Conservation (phyloP, 2,797 vertebrate genomes). For the Microhierax caerulescens region DNA sequence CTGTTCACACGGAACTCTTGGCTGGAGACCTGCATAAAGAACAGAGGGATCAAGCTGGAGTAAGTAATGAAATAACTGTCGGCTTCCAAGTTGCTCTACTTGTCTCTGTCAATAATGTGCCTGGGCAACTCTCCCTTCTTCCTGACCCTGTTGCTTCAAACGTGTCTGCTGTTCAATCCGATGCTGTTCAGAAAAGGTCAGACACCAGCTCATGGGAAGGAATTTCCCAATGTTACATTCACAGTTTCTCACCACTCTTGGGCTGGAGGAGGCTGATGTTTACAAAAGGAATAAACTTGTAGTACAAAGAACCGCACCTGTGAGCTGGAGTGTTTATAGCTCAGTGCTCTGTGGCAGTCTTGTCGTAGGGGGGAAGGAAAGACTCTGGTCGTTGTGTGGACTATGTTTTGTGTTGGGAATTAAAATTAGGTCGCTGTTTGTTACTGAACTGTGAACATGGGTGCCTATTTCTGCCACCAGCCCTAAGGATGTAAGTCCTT, state of each 20-base stretch:
- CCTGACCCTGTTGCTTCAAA: background rate
- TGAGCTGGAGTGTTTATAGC: background rate
- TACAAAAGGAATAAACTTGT: background rate
- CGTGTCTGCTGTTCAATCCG: background rate
- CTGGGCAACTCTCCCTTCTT: background rate
- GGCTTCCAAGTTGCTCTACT: background rate
- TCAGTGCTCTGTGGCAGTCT: background rate
- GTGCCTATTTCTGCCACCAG: background rate
- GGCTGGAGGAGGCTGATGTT: background rate
- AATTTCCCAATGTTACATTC: background rate
- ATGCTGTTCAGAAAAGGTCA: background rate
- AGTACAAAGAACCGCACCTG: background rate
- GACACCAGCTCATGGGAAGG: background rate
- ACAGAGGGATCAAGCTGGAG: background rate
- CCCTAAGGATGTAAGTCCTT: background rate
- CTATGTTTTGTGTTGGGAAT: background rate
- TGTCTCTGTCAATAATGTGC: background rate
- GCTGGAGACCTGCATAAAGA: background rate
- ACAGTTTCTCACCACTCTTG: background rate
- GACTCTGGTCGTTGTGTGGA: background rate
- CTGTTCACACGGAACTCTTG: background rate
- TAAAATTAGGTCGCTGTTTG: background rate
- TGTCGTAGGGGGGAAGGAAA: background rate
- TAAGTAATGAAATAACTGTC: background rate
- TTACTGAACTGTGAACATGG: background rate